Conservation (phyloP, 1,140 invertebrate species). For the Pogonus chalceus region DNA sequence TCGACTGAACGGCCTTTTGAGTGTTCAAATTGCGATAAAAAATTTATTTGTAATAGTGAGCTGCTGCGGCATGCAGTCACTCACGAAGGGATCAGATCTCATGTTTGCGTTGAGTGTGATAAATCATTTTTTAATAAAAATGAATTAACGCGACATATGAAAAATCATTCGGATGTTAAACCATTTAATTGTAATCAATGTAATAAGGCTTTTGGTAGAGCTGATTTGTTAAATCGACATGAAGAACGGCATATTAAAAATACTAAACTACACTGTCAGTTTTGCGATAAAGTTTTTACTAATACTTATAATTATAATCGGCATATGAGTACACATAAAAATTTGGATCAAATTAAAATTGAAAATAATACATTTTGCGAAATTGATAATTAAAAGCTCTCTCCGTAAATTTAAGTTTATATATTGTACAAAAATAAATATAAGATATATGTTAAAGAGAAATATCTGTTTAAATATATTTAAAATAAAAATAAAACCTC, state of each 20-base stretch:
- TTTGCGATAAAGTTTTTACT: constrained; percentile 10
- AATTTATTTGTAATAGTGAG: neutral
- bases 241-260: neutral
- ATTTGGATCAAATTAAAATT: no score
- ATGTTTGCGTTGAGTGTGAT: constrained; percentile 25
- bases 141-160: constrained; percentile 21
- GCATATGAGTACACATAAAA: no score
- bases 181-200: neutral
- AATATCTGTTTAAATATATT: neutral
- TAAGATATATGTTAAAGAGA: constrained; percentile 12
- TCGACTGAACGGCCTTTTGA: neutral
- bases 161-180: constrained; percentile 14
- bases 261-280: neutral
- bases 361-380: no score
- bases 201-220: neutral
- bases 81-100: neutral
- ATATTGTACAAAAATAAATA: constrained; percentile 13
- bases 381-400: no score
- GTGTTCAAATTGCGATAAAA: neutral
- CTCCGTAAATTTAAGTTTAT: no score
- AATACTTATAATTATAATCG: no score
- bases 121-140: constrained; percentile 20
- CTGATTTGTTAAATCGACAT: neutral
- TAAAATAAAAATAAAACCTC: neutral
- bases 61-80: neutral